These are phyloP conservation scores for Melanotaenia pygmaea DNA, from an alignment of 2,797 vertebrate species.

Conservation along the genomic window DNA sequence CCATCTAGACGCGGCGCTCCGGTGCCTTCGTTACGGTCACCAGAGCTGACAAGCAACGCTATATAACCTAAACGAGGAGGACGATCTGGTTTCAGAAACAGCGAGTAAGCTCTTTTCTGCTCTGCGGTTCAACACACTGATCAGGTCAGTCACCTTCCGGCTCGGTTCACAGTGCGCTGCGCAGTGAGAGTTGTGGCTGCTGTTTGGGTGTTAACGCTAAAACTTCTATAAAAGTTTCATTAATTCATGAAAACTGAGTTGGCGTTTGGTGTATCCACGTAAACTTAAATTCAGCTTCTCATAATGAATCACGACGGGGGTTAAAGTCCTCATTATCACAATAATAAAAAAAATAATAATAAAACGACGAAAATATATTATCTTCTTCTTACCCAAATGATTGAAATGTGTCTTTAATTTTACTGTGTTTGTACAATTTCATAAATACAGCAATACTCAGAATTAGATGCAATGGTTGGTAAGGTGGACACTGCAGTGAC, in stretches of 20 bases:
- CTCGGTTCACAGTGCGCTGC: neutral
- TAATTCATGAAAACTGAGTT: neutral
- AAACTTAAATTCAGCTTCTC: neutral
- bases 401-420: neutral
- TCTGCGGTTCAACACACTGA: conserved; percentile 25
- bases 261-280: neutral
- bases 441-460: neutral
- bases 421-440: neutral
- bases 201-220: neutral
- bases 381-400: neutral
- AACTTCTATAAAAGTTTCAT: neutral
- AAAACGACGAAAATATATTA: neutral
- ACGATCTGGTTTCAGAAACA: neutral
- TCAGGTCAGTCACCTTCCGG: conserved; percentile 72
- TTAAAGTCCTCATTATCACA: too few species aligned
- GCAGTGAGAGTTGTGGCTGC: conserved; percentile 9
- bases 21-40: conserved; percentile 9
- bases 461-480: neutral
- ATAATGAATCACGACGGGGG: too few species aligned
- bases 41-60: neutral
- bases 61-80: neutral
- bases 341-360: neutral
- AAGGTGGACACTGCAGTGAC: conserved; percentile 21
- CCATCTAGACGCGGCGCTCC: conserved; percentile 29
- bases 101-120: conserved; percentile 4